phyloP scores from a whole-genome alignment of 2,888 invertebrate genomes.

The Malthinus seriepunctatus region DNA sequence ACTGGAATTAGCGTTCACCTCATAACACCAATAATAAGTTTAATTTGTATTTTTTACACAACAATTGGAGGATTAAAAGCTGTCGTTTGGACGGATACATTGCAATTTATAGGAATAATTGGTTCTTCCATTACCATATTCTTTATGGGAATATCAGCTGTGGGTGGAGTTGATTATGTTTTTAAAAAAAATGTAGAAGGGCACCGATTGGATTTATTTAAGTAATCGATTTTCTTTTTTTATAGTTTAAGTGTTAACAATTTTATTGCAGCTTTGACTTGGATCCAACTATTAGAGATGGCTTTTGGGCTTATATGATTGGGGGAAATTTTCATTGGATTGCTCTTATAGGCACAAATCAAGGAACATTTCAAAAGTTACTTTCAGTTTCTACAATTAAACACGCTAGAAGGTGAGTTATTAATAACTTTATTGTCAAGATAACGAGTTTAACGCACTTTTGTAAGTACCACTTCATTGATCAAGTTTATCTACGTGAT shows the following conservation, averaged over 20 bases:
- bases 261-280: slow-evolving; percentile 13
- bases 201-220: slow-evolving; percentile 63
- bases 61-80: slow-evolving; percentile 71
- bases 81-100: slow-evolving; percentile 66
- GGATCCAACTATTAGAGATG: slow-evolving; percentile 61
- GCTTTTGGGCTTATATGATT: slow-evolving; percentile 63
- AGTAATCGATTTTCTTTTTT: slow-evolving; percentile 62
- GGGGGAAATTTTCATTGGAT: slow-evolving; percentile 61
- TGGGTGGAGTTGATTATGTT: slow-evolving; percentile 62
- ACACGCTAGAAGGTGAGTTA: slow-evolving; percentile 57
- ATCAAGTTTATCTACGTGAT: no score
- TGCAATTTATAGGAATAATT: slow-evolving; percentile 63
- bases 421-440: neutral
- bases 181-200: slow-evolving; percentile 61
- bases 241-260: no score
- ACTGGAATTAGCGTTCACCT: slow-evolving; percentile 60
- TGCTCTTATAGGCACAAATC: slow-evolving; percentile 60
- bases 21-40: slow-evolving; percentile 69
- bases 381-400: slow-evolving; percentile 61
- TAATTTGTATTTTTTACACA: slow-evolving; percentile 76
- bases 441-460: neutral
- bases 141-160: slow-evolving; percentile 59
- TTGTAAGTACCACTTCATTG: no score
- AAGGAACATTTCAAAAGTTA: slow-evolving; percentile 64
- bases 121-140: slow-evolving; percentile 61